phyloP scores from a whole-genome alignment of 1,140 invertebrate genomes.

The Solen grandis region DNA sequence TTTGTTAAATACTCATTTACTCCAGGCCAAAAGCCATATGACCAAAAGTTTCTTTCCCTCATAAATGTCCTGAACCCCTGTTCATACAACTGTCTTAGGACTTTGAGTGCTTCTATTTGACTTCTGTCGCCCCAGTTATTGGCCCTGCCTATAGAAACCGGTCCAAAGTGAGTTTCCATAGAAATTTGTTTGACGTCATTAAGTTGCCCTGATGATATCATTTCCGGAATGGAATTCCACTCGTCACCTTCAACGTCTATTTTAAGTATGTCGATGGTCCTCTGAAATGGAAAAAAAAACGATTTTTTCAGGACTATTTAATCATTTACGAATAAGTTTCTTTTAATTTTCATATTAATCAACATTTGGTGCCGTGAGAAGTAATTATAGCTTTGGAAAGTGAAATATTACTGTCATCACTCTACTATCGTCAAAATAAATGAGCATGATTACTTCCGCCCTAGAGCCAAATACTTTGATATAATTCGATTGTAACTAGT shows the following conservation, averaged over 20 bases:
- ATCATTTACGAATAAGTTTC: too few relatives aligned
- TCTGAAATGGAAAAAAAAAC: too few relatives aligned
- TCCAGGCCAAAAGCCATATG: not conserved
- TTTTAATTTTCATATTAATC: too few relatives aligned
- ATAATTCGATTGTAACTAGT: too few relatives aligned
- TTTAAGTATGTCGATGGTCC: slow-evolving; percentile 43
- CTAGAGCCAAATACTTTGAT: too few relatives aligned
- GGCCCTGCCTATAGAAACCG: not conserved
- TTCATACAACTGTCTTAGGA: slow-evolving; percentile 9
- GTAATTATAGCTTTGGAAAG: too few relatives aligned
- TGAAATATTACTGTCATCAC: too few relatives aligned
- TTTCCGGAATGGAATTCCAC: slow-evolving; percentile 41
- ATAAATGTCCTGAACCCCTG: slow-evolving; percentile 11
- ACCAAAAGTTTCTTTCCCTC: slow-evolving; percentile 24
- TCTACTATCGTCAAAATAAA: too few relatives aligned
- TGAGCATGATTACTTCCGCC: too few relatives aligned
- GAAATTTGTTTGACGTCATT: slow-evolving; percentile 26
- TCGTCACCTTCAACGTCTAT: slow-evolving; percentile 51
- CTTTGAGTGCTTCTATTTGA: not conserved
- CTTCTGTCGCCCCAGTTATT: not conserved
- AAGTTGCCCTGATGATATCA: slow-evolving; percentile 27
- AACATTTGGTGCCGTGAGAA: too few relatives aligned
- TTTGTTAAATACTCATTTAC: slow-evolving; percentile 2
- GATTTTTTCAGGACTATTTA: too few relatives aligned
- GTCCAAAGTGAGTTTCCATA: slow-evolving; percentile 16